Percentiles rank a stretch among this genome's conserved stretches.
Evolutionary conservation across 2,113 vertebrate species (phyloP).

Genomic region (Mesoclemmys tuberculata): DNA sequence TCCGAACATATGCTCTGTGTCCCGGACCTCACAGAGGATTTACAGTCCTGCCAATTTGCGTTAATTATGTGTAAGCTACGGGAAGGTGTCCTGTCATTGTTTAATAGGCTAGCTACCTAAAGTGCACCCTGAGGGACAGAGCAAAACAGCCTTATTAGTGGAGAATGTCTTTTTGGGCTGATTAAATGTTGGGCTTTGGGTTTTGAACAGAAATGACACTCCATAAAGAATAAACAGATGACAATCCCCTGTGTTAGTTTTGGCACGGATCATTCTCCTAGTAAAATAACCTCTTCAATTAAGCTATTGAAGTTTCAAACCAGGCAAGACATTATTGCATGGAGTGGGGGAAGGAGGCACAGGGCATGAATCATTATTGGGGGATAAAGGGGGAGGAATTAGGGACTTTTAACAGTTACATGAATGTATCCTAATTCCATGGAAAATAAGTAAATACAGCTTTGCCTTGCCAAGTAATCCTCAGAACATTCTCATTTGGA

Average conservation of each 20-base stretch:
- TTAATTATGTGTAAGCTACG: conserved; percentile 46
- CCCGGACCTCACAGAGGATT: conserved; percentile 26
- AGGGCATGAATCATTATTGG: not conserved
- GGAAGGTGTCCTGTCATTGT: not conserved
- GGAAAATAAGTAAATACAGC: not conserved
- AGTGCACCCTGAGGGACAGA: not conserved
- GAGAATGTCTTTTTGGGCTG: not conserved
- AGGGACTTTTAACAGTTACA: not conserved
- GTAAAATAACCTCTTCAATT: conserved; percentile 11
- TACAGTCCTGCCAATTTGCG: not conserved
- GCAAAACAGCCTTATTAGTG: not conserved
- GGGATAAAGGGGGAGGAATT: not conserved
- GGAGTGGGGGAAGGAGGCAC: not conserved
- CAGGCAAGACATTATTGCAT: not conserved
- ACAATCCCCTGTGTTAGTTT: conserved; percentile 19
- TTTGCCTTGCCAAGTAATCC: not conserved
- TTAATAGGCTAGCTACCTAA: conserved; percentile 22
- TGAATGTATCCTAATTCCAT: not conserved
- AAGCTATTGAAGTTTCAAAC: not conserved
- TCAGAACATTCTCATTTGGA: not conserved
- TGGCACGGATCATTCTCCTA: not conserved
- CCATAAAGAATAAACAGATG: conserved; percentile 40
- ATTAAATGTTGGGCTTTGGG: not conserved
- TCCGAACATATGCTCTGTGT: conserved; percentile 13
- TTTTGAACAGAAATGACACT: not conserved